phyloP scores from a whole-genome alignment of 2,113 vertebrate species.

The Scortum barcoo region DNA sequence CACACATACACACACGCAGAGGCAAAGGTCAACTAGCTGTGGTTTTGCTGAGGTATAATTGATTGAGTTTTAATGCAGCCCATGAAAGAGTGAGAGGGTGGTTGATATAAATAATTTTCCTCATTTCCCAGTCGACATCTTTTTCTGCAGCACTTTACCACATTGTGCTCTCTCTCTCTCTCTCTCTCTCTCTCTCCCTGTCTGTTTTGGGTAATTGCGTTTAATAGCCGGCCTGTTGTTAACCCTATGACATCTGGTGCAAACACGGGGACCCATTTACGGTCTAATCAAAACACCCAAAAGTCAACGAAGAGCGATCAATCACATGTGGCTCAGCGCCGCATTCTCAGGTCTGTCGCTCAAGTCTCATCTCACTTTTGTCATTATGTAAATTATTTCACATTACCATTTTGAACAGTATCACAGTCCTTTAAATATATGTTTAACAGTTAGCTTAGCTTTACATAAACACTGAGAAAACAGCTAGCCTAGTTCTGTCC shows the following conservation, averaged over 20 bases:
- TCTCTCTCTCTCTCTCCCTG: slow-evolving; percentile 4
- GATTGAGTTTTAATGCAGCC: slow-evolving; percentile 68
- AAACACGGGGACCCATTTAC: slow-evolving; percentile 73
- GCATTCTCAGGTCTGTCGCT: neutral
- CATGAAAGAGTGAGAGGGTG: slow-evolving; percentile 63
- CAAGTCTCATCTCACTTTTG: neutral
- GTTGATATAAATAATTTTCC: slow-evolving; percentile 57
- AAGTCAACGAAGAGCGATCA: slow-evolving; percentile 53
- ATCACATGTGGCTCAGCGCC: slow-evolving; percentile 39
- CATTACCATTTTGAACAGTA: neutral
- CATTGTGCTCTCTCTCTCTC: slow-evolving; percentile 17
- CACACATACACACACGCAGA: slow-evolving; percentile 6
- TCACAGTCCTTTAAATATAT: neutral
- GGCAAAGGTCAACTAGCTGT: slow-evolving; percentile 30
- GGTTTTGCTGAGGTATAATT: slow-evolving; percentile 42
- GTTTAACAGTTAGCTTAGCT: neutral
- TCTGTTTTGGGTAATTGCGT: too few relatives aligned
- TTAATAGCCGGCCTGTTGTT: slow-evolving; percentile 74
- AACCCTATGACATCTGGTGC: slow-evolving; percentile 77
- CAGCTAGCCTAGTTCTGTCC: neutral
- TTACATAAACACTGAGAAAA: neutral
- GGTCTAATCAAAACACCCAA: slow-evolving; percentile 67
- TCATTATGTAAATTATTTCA: neutral
- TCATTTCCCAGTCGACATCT: slow-evolving; percentile 24
- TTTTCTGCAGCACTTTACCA: neutral